Evolutionary conservation across 2,113 vertebrate genomes (phyloP), one percentile per base, ranked within the genome.

Genomic region (Okapia johnstoni): DNA sequence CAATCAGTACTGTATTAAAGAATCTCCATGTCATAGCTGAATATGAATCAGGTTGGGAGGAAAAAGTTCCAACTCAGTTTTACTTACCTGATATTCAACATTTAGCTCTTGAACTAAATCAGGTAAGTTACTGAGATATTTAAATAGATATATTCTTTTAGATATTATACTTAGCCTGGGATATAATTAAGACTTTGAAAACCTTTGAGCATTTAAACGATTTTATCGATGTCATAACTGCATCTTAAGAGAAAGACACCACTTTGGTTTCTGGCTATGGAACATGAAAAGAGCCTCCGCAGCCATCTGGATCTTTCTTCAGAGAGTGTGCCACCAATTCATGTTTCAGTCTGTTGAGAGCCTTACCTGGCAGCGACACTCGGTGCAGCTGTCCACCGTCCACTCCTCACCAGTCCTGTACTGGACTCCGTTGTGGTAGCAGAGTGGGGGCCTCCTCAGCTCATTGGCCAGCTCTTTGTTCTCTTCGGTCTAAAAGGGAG

Each of bases 311-410:
- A 48, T 63, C 84, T 81, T 89, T 93, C 86, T 84, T 15, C 7
- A 81, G 58, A 52, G 50, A 52, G 2, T 2, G 40, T 23, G 46
- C 33, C 14, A 40, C 16, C 7, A 1, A 4, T 26, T 8, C 21
- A 40, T 28, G 10, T 28, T 91, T 40, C 33, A 19, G 91, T 61
- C 2, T 15, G 12, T 25, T 43, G 87, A 28, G 85, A 92, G 96
- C 66, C 98, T 98, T 98, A 99, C 99, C 99, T 99, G 99, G 97
- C 99, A 99, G 96, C 99, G 99, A 97, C 99, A 99, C 98, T 99
- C 99, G 0, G 99, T 99, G 98, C 99, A 99, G 98, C 99, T 99
- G 43, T 99, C 99, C 84, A 99, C 99, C 0, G 99, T 99, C 99
- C 99, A 99, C 79, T 99, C 99, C 0, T 99, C 99, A 9, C 99